These are phyloP conservation scores for Hydractinia symbiolongicarpus DNA, from an alignment of 30 jellyfish, hydroid and myxozoan species.

Conservation along the genomic window DNA sequence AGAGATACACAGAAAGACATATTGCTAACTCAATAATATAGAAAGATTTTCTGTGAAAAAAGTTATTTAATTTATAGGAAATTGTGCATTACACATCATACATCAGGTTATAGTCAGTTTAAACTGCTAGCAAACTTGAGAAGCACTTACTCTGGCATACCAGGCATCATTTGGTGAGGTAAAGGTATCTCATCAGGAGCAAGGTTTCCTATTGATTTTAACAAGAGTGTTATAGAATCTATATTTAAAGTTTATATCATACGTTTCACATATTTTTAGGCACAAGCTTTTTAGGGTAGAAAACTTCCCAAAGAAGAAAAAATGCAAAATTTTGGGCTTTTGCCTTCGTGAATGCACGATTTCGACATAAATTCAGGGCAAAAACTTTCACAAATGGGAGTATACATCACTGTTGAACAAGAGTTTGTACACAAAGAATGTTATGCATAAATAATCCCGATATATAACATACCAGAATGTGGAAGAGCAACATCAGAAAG, in stretches of 20 bases:
- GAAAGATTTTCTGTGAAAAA: too few relatives aligned
- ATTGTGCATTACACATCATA: too few relatives aligned
- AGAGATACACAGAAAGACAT: background rate
- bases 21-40: background rate
- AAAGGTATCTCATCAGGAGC: conserved; percentile 47
- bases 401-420: too few relatives aligned
- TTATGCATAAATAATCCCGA: background rate
- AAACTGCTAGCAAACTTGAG: too few relatives aligned
- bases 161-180: conserved; percentile 36
- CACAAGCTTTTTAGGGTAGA: background rate
- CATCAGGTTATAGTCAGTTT: too few relatives aligned
- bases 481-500: conserved; percentile 93
- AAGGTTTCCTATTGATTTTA: conserved; percentile 10
- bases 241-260: too few relatives aligned
- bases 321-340: background rate
- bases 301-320: background rate
- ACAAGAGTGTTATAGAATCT: too few relatives aligned
- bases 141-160: conserved; percentile 20
- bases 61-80: too few relatives aligned
- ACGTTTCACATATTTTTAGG: too few relatives aligned
- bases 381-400: too few relatives aligned
- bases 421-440: background rate
- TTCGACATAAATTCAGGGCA: too few relatives aligned
- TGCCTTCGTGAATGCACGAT: too few relatives aligned
- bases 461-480: conserved; percentile 63